Evolutionary conservation across 2,113 vertebrate genomes (phyloP).

Genomic region (Petrocephalus zakoni): DNA sequence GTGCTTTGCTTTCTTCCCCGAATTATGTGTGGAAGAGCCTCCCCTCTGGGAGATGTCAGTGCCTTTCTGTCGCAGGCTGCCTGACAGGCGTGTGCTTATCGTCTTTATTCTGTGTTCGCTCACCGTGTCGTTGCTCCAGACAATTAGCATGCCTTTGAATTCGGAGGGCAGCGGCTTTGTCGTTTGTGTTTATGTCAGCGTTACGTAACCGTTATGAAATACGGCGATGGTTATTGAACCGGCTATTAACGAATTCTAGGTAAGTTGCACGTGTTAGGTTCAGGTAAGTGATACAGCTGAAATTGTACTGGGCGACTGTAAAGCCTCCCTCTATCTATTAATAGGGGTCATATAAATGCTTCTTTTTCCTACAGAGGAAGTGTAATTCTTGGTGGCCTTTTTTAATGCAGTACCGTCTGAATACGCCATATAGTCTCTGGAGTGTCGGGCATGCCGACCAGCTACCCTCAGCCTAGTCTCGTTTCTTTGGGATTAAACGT

Average conservation of each 20-base stretch:
- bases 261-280: neutral
- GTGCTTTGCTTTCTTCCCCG: neutral
- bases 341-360: neutral
- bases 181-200: neutral
- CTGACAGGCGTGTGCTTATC: neutral
- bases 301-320: neutral
- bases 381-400: neutral
- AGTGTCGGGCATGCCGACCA: neutral
- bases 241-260: neutral
- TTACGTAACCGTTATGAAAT: neutral
- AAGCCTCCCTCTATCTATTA: neutral
- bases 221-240: neutral
- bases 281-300: neutral
- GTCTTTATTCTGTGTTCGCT: neutral
- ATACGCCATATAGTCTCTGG: too few relatives aligned
- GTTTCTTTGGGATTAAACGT: neutral
- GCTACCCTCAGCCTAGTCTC: neutral
- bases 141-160: neutral
- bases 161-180: neutral
- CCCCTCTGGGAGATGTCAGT: slow-evolving; percentile 1
- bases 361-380: neutral
- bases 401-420: neutral
- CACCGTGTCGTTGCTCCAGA: neutral
- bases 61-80: neutral
- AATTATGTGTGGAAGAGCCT: slow-evolving; percentile 1